A percentile compares a stretch with the other conserved stretches of the same genome.
Evolutionary conservation across 2,113 vertebrate genomes (phyloP).

Genomic region (Salvator merianae): DNA sequence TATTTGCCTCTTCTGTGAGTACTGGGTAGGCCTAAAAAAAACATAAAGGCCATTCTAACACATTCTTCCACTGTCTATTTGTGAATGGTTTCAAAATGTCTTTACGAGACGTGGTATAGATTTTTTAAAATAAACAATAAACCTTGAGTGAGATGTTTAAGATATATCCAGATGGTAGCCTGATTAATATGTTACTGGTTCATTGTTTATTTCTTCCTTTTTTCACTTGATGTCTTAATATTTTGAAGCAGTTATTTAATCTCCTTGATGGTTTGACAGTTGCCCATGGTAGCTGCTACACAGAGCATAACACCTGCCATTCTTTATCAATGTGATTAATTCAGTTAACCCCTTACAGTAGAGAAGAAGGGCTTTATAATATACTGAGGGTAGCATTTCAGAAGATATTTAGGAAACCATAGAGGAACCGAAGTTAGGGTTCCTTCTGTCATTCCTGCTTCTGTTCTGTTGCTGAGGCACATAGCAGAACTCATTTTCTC

Average conservation of each 20-base stretch:
- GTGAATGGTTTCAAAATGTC: not conserved
- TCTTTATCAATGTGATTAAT: not conserved
- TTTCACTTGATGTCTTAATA: not conserved
- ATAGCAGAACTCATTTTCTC: no score
- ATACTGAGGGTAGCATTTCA: not conserved
- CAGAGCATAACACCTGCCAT: not conserved
- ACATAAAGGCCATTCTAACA: not conserved
- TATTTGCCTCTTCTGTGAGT: no score
- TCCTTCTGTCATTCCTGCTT: no score
- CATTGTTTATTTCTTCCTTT: not conserved
- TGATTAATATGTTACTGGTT: not conserved
- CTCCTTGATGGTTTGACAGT: not conserved
- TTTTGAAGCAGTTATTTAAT: conserved; percentile 5
- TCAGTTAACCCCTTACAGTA: not conserved
- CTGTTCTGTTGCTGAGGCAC: no score
- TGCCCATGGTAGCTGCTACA: not conserved
- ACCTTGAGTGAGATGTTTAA: not conserved
- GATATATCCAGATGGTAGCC: not conserved
- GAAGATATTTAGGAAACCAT: not conserved
- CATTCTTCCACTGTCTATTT: not conserved
- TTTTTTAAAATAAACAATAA: no score
- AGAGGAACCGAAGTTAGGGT: no score
- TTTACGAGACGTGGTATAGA: no score
- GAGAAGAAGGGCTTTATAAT: not conserved
- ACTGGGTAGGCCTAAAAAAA: not conserved